Conservation (phyloP, 2,113 vertebrate genomes). For the Callaeas wilsoni region DNA sequence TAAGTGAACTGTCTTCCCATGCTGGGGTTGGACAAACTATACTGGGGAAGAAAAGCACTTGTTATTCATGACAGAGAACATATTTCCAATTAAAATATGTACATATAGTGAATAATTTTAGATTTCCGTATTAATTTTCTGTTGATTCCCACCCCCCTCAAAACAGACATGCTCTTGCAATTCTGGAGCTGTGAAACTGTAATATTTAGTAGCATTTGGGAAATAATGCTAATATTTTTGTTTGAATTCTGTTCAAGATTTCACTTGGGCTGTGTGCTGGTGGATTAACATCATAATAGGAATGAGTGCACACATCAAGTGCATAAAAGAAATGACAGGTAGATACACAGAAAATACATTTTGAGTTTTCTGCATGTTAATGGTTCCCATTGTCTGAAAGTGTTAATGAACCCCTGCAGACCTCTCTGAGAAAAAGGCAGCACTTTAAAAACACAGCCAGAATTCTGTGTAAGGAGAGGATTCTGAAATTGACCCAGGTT, state of each 20-base stretch:
- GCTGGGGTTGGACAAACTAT: not conserved
- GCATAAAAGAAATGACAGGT: not conserved
- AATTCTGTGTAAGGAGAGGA: not conserved
- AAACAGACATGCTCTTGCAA: not conserved
- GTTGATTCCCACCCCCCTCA: rapidly evolving
- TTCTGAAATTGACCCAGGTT: not conserved
- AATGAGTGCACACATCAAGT: not conserved
- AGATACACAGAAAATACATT: not conserved
- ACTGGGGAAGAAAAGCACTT: not conserved
- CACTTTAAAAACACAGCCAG: not conserved
- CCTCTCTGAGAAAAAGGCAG: not conserved
- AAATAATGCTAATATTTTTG: not conserved
- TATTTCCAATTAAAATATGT: not conserved
- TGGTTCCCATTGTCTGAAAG: not conserved
- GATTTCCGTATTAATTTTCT: not conserved
- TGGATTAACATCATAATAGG: not conserved
- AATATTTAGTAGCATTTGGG: not conserved
- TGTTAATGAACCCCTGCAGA: not conserved
- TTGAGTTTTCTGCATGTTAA: not conserved
- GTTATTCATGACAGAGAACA: not conserved
- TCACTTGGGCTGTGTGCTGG: not conserved
- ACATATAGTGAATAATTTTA: not conserved
- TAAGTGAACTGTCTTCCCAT: not conserved
- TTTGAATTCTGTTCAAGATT: not conserved
- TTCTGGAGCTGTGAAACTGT: not conserved